Base-by-base conservation (phyloP, 2,888 invertebrate genomes). In the Rhabditoides inermis region DNA sequence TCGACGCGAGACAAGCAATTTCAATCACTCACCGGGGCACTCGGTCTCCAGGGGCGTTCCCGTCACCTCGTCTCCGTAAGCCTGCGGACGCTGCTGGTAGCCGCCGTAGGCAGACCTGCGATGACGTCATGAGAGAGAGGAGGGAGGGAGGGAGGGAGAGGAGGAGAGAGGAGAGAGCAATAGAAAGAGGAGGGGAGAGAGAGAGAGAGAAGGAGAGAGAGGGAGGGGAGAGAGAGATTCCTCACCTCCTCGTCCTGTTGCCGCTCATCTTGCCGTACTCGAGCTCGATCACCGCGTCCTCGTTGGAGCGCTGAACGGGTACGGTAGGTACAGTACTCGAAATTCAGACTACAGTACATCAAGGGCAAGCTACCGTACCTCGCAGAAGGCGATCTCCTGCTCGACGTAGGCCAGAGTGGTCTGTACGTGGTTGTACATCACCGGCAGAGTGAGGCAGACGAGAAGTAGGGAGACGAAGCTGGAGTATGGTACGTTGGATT, bases 361-460 rank as follows among this genome's bases (percentile, higher is more conserved):
- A 40, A 23, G 0, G 23, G 20, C 28, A 35, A 6, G 15, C 20
- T 10, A 37, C 30, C 58, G 47, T 45, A 74, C 74, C 60, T 76
- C 76, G 56, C 76, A 76, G 55, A 69, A 76, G 22, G 55, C 59
- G 68, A 76, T 72, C 51, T 76, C 73, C 25, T 63, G 53, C n/a
- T 74, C 71, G 18, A 73, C 76, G 52, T 76, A 76, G 30, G 63
- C 64, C 15, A 72, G 65, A 2, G 74, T 76, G 26, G 68, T 71
- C 39, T 73, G 72, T 27, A 76, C 70, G 55, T 69, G 68, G 58
- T 72, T 76, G 63, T 76, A 76, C 73, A 76, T 70, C 40, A 71
- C 58, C 27, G 76, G 76, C 28, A 76, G 61, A 10, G 66, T 61
- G 36, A 72, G 50, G 51, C 69, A 70, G 26, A 75, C 49, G 36